Evolutionary conservation across 2,888 invertebrate species (phyloP).

Genomic region (Agrilus cyanescens): DNA sequence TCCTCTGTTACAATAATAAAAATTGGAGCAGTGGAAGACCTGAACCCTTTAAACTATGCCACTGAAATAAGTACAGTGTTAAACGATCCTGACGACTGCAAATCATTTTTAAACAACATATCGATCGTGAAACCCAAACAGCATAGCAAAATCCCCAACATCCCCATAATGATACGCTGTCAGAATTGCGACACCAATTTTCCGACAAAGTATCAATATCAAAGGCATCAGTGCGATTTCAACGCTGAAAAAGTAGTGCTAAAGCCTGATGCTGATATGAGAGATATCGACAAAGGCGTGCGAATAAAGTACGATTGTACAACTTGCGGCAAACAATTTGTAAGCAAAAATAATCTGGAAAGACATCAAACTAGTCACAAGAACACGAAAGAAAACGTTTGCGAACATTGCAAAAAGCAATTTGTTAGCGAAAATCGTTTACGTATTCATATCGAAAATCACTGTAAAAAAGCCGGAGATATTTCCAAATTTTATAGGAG

Average conservation of each 20-base stretch:
- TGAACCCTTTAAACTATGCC: slow-evolving; percentile 20
- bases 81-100: slow-evolving; percentile 13
- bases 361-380: slow-evolving; percentile 32
- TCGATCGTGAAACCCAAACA: slow-evolving; percentile 10
- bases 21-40: slow-evolving; percentile 23
- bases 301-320: slow-evolving; percentile 30
- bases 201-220: slow-evolving; percentile 36
- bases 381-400: slow-evolving; percentile 30
- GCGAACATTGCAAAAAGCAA: slow-evolving; percentile 34
- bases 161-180: slow-evolving; percentile 29
- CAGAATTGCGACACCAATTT: slow-evolving; percentile 37
- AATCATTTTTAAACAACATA: slow-evolving; percentile 7
- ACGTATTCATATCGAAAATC: slow-evolving; percentile 35
- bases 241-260: slow-evolving; percentile 34
- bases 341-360: slow-evolving; percentile 32
- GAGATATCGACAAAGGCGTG: slow-evolving; percentile 28
- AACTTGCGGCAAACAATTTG: slow-evolving; percentile 33
- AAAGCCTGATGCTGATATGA: slow-evolving; percentile 29
- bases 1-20: slow-evolving; percentile 22
- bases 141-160: slow-evolving; percentile 20
- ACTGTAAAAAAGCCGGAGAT: slow-evolving; percentile 35
- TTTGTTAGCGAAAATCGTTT: slow-evolving; percentile 35
- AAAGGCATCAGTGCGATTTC: slow-evolving; percentile 36
- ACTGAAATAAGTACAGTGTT: slow-evolving; percentile 16
- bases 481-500: slow-evolving; percentile 35